Conservation (phyloP, 1,140 invertebrate genomes). For the Rhopalosiphum maidis region DNA sequence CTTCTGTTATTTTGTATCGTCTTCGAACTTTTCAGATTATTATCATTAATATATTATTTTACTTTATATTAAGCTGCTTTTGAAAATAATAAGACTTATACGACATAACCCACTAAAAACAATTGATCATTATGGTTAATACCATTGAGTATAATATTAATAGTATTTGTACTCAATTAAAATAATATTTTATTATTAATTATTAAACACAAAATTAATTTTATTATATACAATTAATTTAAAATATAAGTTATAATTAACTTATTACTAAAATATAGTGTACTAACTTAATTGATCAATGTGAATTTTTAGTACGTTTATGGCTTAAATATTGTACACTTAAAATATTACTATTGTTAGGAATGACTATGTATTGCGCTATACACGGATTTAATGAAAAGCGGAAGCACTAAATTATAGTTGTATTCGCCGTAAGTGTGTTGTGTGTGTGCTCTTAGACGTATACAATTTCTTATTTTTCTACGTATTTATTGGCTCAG, state of each 20-base stretch:
- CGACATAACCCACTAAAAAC: background rate
- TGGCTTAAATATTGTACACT: background rate
- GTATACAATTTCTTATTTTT: background rate
- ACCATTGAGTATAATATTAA: background rate
- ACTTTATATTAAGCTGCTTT: background rate
- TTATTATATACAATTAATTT: background rate
- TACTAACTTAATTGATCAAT: background rate
- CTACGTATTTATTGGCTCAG: background rate
- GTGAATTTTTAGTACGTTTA: background rate
- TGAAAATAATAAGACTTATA: background rate
- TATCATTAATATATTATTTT: background rate
- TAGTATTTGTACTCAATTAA: background rate
- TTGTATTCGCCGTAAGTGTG: background rate
- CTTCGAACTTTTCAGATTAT: no score
- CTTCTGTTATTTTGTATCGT: background rate
- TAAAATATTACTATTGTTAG: slow-evolving; percentile 10
- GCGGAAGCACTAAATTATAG: background rate
- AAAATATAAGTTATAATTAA: background rate
- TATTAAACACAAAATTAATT: background rate
- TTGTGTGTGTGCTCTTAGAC: background rate
- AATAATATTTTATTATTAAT: background rate
- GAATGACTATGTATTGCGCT: background rate
- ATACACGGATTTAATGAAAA: background rate
- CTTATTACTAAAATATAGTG: background rate
- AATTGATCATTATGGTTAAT: background rate